Base-by-base conservation (phyloP, 1,140 invertebrate species). In the Gryon sp. region DNA sequence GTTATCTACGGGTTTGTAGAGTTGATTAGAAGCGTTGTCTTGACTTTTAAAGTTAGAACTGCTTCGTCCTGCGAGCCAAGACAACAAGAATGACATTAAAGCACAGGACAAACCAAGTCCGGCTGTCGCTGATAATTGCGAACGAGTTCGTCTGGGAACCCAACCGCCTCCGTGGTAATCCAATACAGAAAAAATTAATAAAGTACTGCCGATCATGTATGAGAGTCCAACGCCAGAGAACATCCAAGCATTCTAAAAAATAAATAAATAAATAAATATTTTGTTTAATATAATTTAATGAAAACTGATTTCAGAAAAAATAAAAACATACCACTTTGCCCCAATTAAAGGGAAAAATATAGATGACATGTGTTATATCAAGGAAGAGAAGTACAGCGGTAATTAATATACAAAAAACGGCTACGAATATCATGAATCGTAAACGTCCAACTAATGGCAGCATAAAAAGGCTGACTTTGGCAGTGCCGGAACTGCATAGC, bases 331-430 rank as follows among this genome's bases (percentile, higher is more conserved):
- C 94, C 90, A 95, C 84, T 91, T 92, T 93, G 68, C 92, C 90
- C 94, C 94, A 95, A 86, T 95, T 94, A 83, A 95, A 92, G 76
- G 94, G 94, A 88, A 95, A 94, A 88, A 95, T 90, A 82, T 93
- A 92, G 62, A 93, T 90, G 78, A 95, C 92, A 82, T 95, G 92
- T 78, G 95, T 94, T 86, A 96, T 92, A 91, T 95, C 95, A 86
- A 96, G 92, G 90, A 95, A 93, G 81, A 96, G 91, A 86, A 96
- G 91, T 76, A 94, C 90, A 80, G 91, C 91, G 78, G 95, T 95
- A 84, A 95, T 91, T 86, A 96, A 92, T 81, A 94, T 88, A 85
- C 94, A 95, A 84, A 95, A 93, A 60, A 96, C 90, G 57, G 94
- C 94, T 81, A 94, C 92, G 89, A 94, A 94, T 88, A 94, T 92